A percentile compares a stretch with the other conserved stretches of the same genome.
Conservation (phyloP, 2,113 vertebrate species). For the Setophaga coronata region DNA sequence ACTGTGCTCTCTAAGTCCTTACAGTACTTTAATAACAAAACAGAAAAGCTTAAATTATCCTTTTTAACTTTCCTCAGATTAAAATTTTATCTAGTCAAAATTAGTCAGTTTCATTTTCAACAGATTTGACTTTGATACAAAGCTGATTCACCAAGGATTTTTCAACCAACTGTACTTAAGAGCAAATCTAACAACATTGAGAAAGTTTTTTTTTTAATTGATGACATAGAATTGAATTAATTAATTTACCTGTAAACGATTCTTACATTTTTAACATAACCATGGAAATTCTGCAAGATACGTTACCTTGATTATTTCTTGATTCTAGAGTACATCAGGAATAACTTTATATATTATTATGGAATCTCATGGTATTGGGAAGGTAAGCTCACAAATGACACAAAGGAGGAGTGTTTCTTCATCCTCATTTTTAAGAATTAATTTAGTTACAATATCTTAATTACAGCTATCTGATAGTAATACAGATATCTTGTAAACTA, state of each 20-base stretch:
- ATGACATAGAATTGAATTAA: not conserved
- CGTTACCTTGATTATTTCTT: not conserved
- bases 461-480: not conserved
- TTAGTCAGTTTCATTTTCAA: not conserved
- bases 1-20: not conserved
- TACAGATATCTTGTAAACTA: not conserved
- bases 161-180: not conserved
- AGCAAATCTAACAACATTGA: not conserved
- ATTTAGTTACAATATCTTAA: not conserved
- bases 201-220: not conserved
- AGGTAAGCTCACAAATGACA: not conserved
- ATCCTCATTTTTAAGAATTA: not conserved
- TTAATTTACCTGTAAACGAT: not conserved
- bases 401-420: not conserved
- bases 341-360: not conserved
- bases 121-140: not conserved
- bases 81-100: not conserved
- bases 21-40: not conserved
- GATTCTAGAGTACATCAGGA: not conserved
- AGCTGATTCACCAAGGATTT: not conserved
- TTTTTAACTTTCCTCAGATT: not conserved
- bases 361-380: not conserved
- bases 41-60: not conserved
- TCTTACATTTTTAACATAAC: not conserved
- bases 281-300: not conserved